Evolutionary conservation across 1,140 invertebrate genomes (phyloP), one percentile per base, ranked within the genome.

Genomic region (Sipha flava): DNA sequence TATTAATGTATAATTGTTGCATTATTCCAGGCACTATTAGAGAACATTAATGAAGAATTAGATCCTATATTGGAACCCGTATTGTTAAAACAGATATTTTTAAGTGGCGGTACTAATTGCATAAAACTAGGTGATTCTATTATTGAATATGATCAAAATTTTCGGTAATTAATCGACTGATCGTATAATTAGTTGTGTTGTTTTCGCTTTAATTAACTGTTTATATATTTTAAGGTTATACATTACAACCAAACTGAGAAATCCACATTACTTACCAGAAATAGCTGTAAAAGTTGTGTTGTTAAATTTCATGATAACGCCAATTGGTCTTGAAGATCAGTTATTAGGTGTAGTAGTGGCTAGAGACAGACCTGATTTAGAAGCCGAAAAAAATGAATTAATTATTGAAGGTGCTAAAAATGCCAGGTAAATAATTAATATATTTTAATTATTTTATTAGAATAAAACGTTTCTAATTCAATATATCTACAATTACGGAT

Each of bases 271-370:
- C 84, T 85, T 96, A 57, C 95, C 95, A 0, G 95, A 98, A 87
- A 89, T 94, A 26, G 90, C 93, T 34, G 93, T 95, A 43, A 96
- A 96, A 86, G 93, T 95, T 29, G 95, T 94, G 1, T 83, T 98
- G 77, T 85, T 98, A 80, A 97, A 98, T 88, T 98, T 98, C 86
- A 96, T 96, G 91, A 96, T 98, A 83, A 98, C 96, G 0, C 92
- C 91, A 0, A 91, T 95, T 87, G 96, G 96, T 81, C 87, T 98
- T 34, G 90, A 96, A 85, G 95, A 97, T 87, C 95, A 97, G 84
- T 87, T 98, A 52, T 86, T 98, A 7, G 75, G 81, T 79, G 77
- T 97, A 82, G 94, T 98, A 21, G 95, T 97, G 6, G 94, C 95
- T 3, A 92, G 92, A 85, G 96, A 98, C 84, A 87, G 93, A 80